Evolutionary conservation across 2,888 invertebrate species (phyloP).

Genomic region (Drosophila colorata): DNA sequence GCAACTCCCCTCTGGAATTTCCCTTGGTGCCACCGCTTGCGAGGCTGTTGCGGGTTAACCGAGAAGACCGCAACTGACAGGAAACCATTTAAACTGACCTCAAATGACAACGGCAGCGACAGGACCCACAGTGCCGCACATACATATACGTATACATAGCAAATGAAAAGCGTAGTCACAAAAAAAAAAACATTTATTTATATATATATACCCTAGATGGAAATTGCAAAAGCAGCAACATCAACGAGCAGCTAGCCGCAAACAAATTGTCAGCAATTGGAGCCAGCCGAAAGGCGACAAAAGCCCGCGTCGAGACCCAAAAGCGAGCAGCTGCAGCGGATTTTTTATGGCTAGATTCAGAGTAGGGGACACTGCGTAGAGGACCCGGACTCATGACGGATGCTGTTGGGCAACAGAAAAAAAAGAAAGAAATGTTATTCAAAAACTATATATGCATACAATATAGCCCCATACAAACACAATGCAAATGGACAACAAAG

Average conservation of each 20-base stretch:
- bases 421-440: conserved; percentile 24
- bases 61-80: conserved; percentile 77
- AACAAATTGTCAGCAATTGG: conserved; percentile 80
- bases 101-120: conserved; percentile 77
- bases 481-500: conserved; percentile 31
- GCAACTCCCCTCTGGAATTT: conserved; percentile 12
- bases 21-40: conserved; percentile 17
- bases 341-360: conserved; percentile 26
- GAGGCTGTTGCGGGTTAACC: conserved; percentile 64
- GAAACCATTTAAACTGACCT: conserved; percentile 82
- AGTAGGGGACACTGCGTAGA: conserved; percentile 1
- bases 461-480: conserved; percentile 5
- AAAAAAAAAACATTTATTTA: conserved; percentile 14
- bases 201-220: conserved; percentile 60
- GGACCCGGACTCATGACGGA: conserved; percentile 38
- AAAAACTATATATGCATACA: conserved; percentile 39
- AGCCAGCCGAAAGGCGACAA: conserved; percentile 75
- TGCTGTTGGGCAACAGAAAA: conserved; percentile 8
- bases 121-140: conserved; percentile 36
- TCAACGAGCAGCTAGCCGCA: conserved; percentile 66
- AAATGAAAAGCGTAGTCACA: conserved; percentile 33
- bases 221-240: conserved; percentile 39
- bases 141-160: conserved; percentile 11
- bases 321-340: conserved; percentile 33
- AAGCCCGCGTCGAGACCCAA: conserved; percentile 44